Evolutionary conservation across 2,797 vertebrate genomes (phyloP).

Genomic region (Melopsittacus undulatus): DNA sequence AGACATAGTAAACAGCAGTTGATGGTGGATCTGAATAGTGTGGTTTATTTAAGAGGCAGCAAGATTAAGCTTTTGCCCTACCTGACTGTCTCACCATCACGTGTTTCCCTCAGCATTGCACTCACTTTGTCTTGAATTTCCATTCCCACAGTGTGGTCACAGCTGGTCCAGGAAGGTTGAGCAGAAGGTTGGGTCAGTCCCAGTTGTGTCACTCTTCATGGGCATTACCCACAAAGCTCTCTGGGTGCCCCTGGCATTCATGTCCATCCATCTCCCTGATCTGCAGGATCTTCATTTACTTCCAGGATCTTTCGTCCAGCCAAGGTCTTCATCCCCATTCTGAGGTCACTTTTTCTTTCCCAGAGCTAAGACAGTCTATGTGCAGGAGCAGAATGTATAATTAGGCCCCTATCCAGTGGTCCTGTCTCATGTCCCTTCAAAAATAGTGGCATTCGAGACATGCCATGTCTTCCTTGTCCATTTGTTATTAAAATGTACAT

Average conservation of each 20-base stretch:
- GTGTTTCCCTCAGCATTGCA: rapidly evolving
- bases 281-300: not conserved
- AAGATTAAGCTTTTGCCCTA: not conserved
- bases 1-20: not conserved
- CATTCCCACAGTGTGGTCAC: rapidly evolving
- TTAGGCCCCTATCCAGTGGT: not conserved
- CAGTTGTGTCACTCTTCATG: not conserved
- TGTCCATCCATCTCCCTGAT: not conserved
- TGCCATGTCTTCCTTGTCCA: not conserved
- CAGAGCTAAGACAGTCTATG: not conserved
- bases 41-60: not conserved
- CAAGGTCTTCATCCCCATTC: not conserved
- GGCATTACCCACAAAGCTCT: not conserved
- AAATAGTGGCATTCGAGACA: not conserved
- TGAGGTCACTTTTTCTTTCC: not conserved
- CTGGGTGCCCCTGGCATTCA: not conserved
- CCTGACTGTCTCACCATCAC: not conserved
- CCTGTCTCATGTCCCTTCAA: not conserved
- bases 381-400: not conserved
- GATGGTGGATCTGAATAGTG: not conserved
- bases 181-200: not conserved
- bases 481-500: not conserved
- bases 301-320: not conserved
- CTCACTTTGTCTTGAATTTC: rapidly evolving
- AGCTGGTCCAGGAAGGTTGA: not conserved